A percentile compares a stretch with the other conserved stretches of the same genome.
These are phyloP conservation scores for Tetanocera ferruginea DNA, from an alignment of 2,888 invertebrate species.

Conservation along the genomic window DNA sequence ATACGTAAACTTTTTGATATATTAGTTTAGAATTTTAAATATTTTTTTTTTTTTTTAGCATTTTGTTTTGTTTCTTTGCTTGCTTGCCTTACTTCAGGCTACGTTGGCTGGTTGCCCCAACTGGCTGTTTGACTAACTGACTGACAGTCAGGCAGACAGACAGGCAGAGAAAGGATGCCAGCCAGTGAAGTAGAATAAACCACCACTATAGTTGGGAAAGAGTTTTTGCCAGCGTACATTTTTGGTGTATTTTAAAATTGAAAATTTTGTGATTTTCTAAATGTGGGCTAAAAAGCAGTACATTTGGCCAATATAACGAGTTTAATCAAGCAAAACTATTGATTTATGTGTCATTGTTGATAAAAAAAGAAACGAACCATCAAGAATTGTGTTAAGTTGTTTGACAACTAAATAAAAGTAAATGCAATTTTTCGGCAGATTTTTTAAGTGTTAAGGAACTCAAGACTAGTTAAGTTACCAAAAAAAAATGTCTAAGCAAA, in stretches of 20 bases:
- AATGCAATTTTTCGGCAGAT: too few species aligned
- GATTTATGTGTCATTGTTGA: background rate
- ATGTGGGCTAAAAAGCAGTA: background rate
- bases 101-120: background rate
- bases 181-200: background rate
- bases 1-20: slow-evolving; percentile 35
- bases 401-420: too few species aligned
- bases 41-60: background rate
- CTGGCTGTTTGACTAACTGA: background rate
- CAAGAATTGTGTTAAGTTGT: too few species aligned
- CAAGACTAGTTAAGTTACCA: too few species aligned
- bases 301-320: background rate
- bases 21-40: slow-evolving; percentile 22
- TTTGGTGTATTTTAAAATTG: background rate
- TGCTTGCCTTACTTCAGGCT: background rate
- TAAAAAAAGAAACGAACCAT: slow-evolving; percentile 38
- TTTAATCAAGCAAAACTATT: background rate
- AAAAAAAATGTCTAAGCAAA: too few species aligned
- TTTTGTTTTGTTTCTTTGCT: background rate
- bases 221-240: background rate
- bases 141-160: background rate
- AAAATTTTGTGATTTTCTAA: background rate
- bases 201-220: background rate
- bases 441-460: too few species aligned
- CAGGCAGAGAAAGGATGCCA: background rate